Conservation (phyloP, 2,888 invertebrate species). For the Limnephilus rhombicus region DNA sequence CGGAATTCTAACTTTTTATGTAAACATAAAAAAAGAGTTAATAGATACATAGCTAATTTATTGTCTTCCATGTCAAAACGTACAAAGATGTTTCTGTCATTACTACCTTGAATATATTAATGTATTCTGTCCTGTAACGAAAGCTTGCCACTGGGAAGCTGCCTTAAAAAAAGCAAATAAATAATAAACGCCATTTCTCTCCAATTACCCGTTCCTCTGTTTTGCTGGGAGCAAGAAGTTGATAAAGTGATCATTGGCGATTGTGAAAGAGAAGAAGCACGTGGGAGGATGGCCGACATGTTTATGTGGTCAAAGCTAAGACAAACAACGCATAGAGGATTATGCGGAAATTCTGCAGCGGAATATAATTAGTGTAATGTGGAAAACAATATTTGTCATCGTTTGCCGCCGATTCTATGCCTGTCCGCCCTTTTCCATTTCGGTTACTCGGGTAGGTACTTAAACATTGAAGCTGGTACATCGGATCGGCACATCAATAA, state of each 20-base stretch:
- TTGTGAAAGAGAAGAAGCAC: conserved; percentile 19
- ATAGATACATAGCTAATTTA: neutral
- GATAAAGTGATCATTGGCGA: conserved; percentile 47
- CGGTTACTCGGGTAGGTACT: neutral
- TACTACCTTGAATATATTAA: neutral
- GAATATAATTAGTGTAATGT: conserved; percentile 42
- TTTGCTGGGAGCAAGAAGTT: neutral
- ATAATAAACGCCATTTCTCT: neutral
- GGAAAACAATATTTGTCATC: conserved; percentile 41
- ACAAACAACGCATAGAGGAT: conserved; percentile 40
- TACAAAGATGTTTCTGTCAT: neutral
- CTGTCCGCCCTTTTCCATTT: neutral
- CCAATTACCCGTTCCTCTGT: conserved; percentile 25
- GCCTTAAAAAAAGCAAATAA: neutral
- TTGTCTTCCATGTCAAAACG: neutral
- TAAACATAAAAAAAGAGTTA: neutral
- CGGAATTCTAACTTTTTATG: neutral
- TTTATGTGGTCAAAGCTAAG: conserved; percentile 47
- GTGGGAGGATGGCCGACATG: conserved; percentile 45
- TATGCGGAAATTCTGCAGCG: neutral
- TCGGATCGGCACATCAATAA: no score
- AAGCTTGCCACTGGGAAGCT: neutral
- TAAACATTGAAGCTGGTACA: no score
- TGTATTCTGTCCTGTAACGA: neutral
- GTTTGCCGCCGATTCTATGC: neutral